Base-by-base conservation (phyloP, 2,888 invertebrate species). In the Shargacucullia verbasci region DNA sequence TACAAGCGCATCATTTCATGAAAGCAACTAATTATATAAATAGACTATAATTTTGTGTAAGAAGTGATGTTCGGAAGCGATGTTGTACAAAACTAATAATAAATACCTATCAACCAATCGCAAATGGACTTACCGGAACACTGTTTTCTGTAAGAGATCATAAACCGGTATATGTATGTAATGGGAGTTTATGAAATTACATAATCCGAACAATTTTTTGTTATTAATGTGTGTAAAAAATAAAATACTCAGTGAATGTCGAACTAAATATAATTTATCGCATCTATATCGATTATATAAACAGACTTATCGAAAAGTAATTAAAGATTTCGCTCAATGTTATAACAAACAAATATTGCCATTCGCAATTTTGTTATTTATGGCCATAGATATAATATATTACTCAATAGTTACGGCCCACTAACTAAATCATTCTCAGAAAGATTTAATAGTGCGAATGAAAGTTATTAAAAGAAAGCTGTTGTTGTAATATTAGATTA, bases 381-480 rank as follows among this genome's bases (percentile, higher is more conserved):
- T 76, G 59, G 54, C 7, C 49, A 33, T 46, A 71, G 65, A 68
- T 69, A 75, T 67, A 78, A 71, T 60, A 66, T 66, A 62, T 78
- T 78, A 78, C 66, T 69, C 60, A 78, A 76, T 75, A 64, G 77
- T 61, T 58, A 56, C 76, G 44, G 47, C 72, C 72, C 70, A 76
- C 73, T 65, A 77, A 74, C 68, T 73, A 70, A 69, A 73, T 77
- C 76, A 77, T 78, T 78, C 79, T 71, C 46, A 59, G 61, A 76
- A 71, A 72, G 73, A 76, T 80, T 75, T 64, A 82, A 77, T 79
- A 76, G 77, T 77, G 71, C 73, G 70, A 79, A 83, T 78, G 85
- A 85, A 85, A 85, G 84, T 82, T 77, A 73, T 46, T 70, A 73
- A 70, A 81, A 76, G 82, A 81, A 81, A 82, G 81, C 74, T 75